Conservation (phyloP, 2,888 invertebrate genomes). For the Omphaloscelis lunosa region DNA sequence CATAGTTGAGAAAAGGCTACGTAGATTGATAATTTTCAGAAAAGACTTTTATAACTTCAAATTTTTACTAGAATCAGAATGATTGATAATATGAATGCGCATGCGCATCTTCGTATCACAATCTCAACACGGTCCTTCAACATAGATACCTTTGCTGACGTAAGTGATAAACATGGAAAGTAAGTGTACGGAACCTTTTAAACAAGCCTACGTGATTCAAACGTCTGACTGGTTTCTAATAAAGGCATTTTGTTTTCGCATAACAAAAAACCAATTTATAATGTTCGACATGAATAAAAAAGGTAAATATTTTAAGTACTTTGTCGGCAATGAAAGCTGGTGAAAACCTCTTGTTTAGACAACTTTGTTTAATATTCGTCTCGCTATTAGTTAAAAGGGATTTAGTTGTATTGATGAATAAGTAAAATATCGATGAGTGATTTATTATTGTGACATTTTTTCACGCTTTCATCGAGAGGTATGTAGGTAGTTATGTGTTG, state of each 20-base stretch:
- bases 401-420: constrained; percentile 44
- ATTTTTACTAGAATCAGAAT: background rate
- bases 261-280: constrained; percentile 34
- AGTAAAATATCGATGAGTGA: constrained; percentile 25
- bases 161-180: background rate
- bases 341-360: constrained; percentile 32
- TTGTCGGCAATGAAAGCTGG: constrained; percentile 39
- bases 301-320: constrained; percentile 32
- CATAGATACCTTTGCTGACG: background rate
- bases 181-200: constrained; percentile 31
- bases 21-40: too few species aligned
- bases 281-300: constrained; percentile 39
- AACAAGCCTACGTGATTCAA: background rate
- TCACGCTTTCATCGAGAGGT: constrained; percentile 1
- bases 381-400: constrained; percentile 53
- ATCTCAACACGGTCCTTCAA: background rate
- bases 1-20: too few species aligned
- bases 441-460: constrained; percentile 29
- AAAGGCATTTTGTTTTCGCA: constrained; percentile 41
- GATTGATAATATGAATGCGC: too few species aligned
- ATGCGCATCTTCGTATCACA: background rate
- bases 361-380: constrained; percentile 26
- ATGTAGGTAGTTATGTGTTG: too few species aligned
- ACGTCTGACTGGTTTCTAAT: constrained; percentile 20
- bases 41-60: too few species aligned